These are phyloP conservation scores for Heliocidaris erythrogramma DNA, from an alignment of 35 echinoderm and acorn worm species.

Conservation along the genomic window DNA sequence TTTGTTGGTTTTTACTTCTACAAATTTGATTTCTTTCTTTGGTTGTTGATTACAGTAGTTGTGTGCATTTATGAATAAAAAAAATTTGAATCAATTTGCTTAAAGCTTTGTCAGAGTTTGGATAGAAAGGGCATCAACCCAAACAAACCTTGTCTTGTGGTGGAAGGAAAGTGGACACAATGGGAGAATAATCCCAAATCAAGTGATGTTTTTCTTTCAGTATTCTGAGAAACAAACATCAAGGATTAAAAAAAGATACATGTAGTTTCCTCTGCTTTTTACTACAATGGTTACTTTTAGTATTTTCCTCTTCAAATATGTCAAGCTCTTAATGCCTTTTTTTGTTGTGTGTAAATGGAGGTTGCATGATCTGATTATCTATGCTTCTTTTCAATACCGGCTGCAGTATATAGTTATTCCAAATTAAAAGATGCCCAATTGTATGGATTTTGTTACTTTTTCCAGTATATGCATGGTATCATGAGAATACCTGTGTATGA, in stretches of 20 bases:
- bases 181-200: not conserved
- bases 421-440: no score
- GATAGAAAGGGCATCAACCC: not conserved
- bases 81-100: not conserved
- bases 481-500: no score
- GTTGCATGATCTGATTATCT: no score
- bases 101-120: not conserved
- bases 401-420: no score
- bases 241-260: not conserved
- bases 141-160: not conserved
- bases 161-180: not conserved
- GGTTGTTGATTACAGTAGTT: not conserved
- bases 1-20: not conserved
- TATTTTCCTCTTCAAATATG: not conserved
- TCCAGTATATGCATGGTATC: no score
- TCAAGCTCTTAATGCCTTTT: not conserved
- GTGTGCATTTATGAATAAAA: not conserved
- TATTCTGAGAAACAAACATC: not conserved
- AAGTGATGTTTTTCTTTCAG: not conserved
- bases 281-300: not conserved
- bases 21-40: not conserved
- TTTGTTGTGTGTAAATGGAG: not conserved
- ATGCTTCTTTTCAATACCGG: no score
- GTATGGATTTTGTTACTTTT: no score
- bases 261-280: not conserved